Percentiles rank a stretch among this genome's conserved stretches.
phyloP scores from a whole-genome alignment of 1,140 invertebrate species.

The Bathynomus jamesi region DNA sequence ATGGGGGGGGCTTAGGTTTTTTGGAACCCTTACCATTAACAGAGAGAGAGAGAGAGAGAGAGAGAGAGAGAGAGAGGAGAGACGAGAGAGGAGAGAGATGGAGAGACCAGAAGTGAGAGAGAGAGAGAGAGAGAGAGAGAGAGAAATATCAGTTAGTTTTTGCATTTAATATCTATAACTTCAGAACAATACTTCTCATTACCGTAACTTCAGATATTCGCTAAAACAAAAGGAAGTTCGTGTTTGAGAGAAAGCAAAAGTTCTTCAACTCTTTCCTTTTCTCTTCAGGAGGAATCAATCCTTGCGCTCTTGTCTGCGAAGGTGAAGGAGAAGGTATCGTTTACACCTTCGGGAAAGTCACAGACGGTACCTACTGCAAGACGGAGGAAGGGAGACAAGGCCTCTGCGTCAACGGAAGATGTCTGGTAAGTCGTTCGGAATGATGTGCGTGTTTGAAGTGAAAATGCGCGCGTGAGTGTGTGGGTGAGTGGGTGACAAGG shows the following conservation, averaged over 20 bases:
- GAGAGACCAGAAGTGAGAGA: background rate
- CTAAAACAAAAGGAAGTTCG: too few species aligned
- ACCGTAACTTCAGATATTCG: too few species aligned
- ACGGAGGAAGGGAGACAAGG: constrained; percentile 11
- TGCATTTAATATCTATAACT: too few species aligned
- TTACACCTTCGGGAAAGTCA: constrained; percentile 36
- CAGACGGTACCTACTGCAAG: constrained; percentile 28
- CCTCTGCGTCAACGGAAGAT: constrained; percentile 34
- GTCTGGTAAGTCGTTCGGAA: constrained; percentile 21
- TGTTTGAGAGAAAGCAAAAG: too few species aligned
- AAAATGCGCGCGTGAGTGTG: background rate
- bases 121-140: background rate
- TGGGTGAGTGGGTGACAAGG: too few species aligned
- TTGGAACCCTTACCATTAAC: too few species aligned
- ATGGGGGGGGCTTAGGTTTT: too few species aligned
- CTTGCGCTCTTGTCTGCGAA: constrained; percentile 35
- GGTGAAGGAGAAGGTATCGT: constrained; percentile 32
- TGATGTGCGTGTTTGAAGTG: background rate
- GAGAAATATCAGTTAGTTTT: background rate
- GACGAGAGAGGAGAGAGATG: background rate
- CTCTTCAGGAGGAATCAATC: constrained; percentile 27
- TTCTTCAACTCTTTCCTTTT: too few species aligned
- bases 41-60: background rate
- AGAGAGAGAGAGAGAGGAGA: background rate
- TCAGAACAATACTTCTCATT: too few species aligned